Percentiles rank a stretch among this genome's conserved stretches.
These are phyloP conservation scores for Rhynchotus rufescens DNA, from an alignment of 2,797 vertebrate species.

Conservation along the genomic window DNA sequence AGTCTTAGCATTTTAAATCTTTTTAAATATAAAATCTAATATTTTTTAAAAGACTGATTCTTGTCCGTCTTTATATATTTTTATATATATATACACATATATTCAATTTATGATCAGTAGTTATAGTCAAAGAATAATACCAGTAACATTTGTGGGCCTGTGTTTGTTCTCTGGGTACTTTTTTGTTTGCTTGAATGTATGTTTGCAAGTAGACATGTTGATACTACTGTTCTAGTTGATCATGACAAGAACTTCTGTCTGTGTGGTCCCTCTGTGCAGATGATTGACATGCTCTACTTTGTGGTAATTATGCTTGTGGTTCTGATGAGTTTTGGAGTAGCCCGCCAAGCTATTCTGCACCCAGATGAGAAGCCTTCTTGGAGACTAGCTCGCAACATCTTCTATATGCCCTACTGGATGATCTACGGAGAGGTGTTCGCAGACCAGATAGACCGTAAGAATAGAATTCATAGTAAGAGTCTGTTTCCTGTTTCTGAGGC, in stretches of 20 bases:
- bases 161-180: background rate
- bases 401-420: slow-evolving; percentile 99
- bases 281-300: slow-evolving; percentile 99
- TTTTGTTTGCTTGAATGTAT: background rate
- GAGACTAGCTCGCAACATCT: slow-evolving; percentile 97
- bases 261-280: slow-evolving; percentile 78
- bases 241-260: background rate
- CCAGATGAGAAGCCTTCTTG: slow-evolving; percentile 97
- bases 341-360: slow-evolving; percentile 96
- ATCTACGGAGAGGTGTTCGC: slow-evolving; percentile 99
- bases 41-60: background rate
- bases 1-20: background rate
- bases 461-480: slow-evolving; percentile 99
- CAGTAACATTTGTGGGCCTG: background rate
- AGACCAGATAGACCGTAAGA: slow-evolving; percentile 99
- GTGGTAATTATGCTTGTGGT: slow-evolving; percentile 99
- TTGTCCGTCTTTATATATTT: background rate
- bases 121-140: background rate
- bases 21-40: background rate
- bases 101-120: background rate
- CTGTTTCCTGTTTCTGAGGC: slow-evolving; percentile 93
- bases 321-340: slow-evolving; percentile 98
- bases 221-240: background rate
- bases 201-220: background rate
- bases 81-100: background rate